These are phyloP conservation scores for Pitta sordida DNA, from an alignment of 2,113 vertebrate species.

Conservation along the genomic window DNA sequence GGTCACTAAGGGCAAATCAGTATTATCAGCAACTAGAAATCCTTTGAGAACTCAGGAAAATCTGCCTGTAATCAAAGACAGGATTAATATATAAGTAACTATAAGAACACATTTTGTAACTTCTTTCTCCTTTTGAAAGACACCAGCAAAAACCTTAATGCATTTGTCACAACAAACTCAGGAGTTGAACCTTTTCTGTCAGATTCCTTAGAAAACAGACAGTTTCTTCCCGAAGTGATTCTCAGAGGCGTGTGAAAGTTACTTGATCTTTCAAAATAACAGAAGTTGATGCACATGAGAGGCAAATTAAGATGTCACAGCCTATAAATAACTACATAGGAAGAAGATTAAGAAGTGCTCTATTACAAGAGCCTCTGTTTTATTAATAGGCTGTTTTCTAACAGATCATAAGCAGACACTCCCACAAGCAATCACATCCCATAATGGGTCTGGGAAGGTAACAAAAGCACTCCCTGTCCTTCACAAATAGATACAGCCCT, in stretches of 20 bases:
- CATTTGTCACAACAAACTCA: neutral
- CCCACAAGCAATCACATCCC: conserved; percentile 13
- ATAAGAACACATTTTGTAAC: neutral
- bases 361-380: conserved; percentile 35
- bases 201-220: neutral
- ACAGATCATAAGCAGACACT: conserved; percentile 47
- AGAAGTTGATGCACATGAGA: conserved; percentile 20
- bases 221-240: neutral
- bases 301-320: conserved; percentile 44
- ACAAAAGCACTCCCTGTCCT: conserved; percentile 39
- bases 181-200: neutral
- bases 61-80: neutral
- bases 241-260: conserved; percentile 8
- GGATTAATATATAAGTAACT: neutral
- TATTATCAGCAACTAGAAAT: neutral
- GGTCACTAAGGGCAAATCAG: neutral
- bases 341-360: conserved; percentile 45
- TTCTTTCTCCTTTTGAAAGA: neutral
- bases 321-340: conserved; percentile 58
- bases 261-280: conserved; percentile 52
- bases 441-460: conserved; percentile 16
- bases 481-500: neutral
- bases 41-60: neutral
- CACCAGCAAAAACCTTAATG: neutral
- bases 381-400: conserved; percentile 65